Base-by-base conservation (phyloP, 2,888 invertebrate genomes). In the Epinotia bilunana region DNA sequence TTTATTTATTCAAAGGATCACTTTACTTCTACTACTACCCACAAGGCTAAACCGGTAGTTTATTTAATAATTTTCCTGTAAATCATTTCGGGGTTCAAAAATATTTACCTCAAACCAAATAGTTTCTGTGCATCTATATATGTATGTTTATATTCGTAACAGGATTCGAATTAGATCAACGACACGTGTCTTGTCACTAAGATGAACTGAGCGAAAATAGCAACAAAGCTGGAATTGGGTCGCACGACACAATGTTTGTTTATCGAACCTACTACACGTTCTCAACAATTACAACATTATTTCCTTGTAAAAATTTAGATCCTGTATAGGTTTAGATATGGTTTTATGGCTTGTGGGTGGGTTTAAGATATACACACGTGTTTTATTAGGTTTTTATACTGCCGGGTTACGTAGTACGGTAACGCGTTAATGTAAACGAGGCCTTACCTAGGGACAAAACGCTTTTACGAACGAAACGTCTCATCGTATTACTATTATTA, bases 121-220 rank as follows among this genome's bases (percentile, higher is more conserved):
- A 39, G 9, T 39, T 39, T 39, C 33, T 7, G 33, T 33, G 6
- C 7, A 7, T 33, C 33, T 33, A 33, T 6, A 33, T n/a, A n/a
- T n/a, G 4, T 33, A 33, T 33, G 7, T 33, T 1, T 53, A 61
- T 61, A 61, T 43, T 58, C 7, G n/a, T 71, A 62, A 39, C 49
- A 28, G 18, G 6, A 62, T 28, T 71, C 33, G 33, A 62, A 53
- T 62, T 20, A 62, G 62, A 74, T 61, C 43, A 57, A 46, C 61
- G 68, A 49, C 68, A 68, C 63, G 73, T 74, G 73, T 63, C 62
- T 73, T 73, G 68, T 63, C 63, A 57, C 73, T 39, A 20, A 68
- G 62, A 63, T 74, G 43, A 67, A 60, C 53, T 49, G 49, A 60
- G 61, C 69, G 13, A 63, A 57, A 74, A 74, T 74, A 74, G 73